Percentiles rank a stretch among this genome's conserved stretches.
Evolutionary conservation across 1,140 invertebrate species (phyloP).

Genomic region (Drosophila pandora): DNA sequence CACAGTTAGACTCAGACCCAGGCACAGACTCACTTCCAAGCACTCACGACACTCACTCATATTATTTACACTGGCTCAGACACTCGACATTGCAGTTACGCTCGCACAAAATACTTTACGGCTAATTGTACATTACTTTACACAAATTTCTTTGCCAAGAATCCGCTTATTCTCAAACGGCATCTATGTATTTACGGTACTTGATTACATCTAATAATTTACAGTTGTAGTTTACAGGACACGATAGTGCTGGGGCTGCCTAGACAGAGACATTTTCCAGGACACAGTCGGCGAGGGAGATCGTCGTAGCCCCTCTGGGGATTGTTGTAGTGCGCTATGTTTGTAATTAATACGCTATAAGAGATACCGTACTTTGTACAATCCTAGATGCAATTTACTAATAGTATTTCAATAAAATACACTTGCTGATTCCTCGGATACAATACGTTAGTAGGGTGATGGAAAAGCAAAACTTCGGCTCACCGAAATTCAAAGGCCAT

Average conservation of each 20-base stretch:
- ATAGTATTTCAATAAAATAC: constrained; percentile 5
- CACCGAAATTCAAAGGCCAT: constrained; percentile 41
- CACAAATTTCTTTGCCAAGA: constrained; percentile 53
- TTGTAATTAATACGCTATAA: constrained; percentile 30
- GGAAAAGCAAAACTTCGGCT: constrained; percentile 40
- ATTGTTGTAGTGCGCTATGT: constrained; percentile 29
- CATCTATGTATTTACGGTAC: constrained; percentile 45
- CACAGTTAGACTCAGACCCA: constrained; percentile 20
- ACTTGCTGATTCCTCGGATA: constrained; percentile 28
- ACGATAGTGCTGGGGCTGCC: constrained; percentile 62
- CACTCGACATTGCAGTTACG: constrained; percentile 6
- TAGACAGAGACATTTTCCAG: constrained; percentile 34
- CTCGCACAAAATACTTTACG: constrained; percentile 45
- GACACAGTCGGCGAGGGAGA: constrained; percentile 6
- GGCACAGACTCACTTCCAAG: constrained; percentile 7
- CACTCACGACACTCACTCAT: constrained; percentile 29
- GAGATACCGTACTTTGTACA: constrained; percentile 50
- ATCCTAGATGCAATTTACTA: constrained; percentile 35
- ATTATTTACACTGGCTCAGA: constrained; percentile 11
- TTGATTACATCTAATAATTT: constrained; percentile 60
- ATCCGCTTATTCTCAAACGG: constrained; percentile 26
- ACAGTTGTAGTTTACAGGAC: constrained; percentile 68
- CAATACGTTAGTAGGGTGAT: constrained; percentile 22
- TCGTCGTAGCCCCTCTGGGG: constrained; percentile 16
- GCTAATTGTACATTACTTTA: constrained; percentile 72